Evolutionary conservation across 2,888 invertebrate genomes (phyloP), one percentile per base, ranked within the genome.

Genomic region (Heteromyza rotundicornis): DNA sequence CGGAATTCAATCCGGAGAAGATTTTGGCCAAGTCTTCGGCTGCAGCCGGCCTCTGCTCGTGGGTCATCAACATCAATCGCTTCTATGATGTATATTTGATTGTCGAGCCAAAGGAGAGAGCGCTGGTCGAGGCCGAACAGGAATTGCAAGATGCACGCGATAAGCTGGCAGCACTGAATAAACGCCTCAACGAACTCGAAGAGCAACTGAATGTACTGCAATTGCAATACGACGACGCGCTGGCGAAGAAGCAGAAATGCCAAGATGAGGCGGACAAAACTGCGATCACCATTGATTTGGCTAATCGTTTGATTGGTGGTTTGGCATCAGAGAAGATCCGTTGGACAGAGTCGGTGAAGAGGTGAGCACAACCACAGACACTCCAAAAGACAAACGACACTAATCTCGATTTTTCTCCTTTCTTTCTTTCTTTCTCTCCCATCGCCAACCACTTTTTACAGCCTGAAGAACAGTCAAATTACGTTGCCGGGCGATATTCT

Each of bases 181-280:
- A 88, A 62, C 89, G 89, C 73, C 86, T 92, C 55, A 84, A 84
- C 72, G 90, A 89, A 78, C 65, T 82, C 24, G 95, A 97, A 82
- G 89, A 88, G 69, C 89, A 93, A 74, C 84, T 96, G 14, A 89
- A 86, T 59, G 86, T 88, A 16, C 83, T 97, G 67, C 89, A 93
- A 65, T 89, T 88, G 66, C 92, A 93, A 70, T 96, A 94, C 85
- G 94, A 95, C 77, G 88, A 89, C 68, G 97, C 97, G 0, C 89
- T 92, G 12, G 89, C 88, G 51, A 92, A 90, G 70, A 97, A 97
- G 79, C 87, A 93, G 82, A 92, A 92, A 75, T 96, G 96, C 80
- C 95, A 97, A 83, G 90, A 91, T 47, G 95, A 96, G 84, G 96
- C 96, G 0, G 96, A 96, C 73, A 90, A 91, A 36, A 97, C 96